phyloP scores from a whole-genome alignment of 2,888 invertebrate species.

The Cloeon dipterum region DNA sequence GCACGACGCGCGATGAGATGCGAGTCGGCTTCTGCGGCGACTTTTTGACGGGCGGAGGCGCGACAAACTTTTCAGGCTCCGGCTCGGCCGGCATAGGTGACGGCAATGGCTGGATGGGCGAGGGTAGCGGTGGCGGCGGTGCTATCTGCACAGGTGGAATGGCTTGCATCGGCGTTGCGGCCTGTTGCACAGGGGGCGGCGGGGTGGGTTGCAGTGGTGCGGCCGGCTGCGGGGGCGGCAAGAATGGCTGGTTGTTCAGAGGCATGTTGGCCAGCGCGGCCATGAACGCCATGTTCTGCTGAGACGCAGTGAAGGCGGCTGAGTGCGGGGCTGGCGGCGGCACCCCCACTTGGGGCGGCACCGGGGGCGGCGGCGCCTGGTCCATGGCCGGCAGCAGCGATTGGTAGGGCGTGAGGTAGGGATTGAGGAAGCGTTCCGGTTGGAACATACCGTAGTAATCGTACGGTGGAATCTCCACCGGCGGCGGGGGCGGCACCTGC shows the following conservation, averaged over 20 bases:
- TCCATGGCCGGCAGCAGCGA: constrained; percentile 22
- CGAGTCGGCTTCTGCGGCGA: constrained; percentile 14
- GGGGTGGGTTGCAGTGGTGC: constrained; percentile 8
- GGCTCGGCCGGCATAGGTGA: constrained; percentile 2
- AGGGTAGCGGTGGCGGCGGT: constrained; percentile 1
- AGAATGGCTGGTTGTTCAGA: constrained; percentile 17
- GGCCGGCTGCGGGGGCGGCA: constrained; percentile 5
- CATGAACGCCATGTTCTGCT: constrained; percentile 59
- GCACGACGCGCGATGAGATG: constrained; percentile 32
- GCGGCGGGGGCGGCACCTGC: background rate
- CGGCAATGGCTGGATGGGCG: constrained; percentile 2
- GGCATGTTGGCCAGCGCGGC: constrained; percentile 53
- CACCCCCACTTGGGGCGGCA: constrained; percentile 3
- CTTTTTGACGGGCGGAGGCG: constrained; percentile 6
- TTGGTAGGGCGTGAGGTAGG: too few species aligned
- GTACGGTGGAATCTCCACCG: constrained; percentile 1
- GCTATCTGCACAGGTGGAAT: background rate
- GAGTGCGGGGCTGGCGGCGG: too few species aligned
- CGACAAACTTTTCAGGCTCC: constrained; percentile 1
- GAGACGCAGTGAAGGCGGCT: constrained; percentile 63
- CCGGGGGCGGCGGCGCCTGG: constrained; percentile 16
- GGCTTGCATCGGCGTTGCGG: constrained; percentile 5
- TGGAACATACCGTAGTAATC: background rate
- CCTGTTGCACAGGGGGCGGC: constrained; percentile 6
- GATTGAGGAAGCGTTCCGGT: constrained; percentile 2